Evolutionary conservation across 2,888 invertebrate genomes (phyloP).

Genomic region (Helleia helle): DNA sequence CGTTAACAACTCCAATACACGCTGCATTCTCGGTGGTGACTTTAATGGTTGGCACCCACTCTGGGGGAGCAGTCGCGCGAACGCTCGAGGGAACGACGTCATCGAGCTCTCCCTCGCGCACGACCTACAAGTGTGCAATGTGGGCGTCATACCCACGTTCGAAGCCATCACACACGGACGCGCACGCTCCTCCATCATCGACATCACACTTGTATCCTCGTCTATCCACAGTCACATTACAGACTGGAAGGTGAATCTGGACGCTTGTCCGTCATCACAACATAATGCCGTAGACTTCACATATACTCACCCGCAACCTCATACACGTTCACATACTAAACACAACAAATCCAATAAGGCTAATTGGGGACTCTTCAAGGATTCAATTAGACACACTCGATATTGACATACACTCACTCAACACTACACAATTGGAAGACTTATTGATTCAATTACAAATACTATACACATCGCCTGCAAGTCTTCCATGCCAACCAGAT

Average conservation of each 20-base stretch:
- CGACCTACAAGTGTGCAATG: slow-evolving; percentile 12
- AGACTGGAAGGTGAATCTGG: slow-evolving; percentile 13
- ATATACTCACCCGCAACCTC: neutral
- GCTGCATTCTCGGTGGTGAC: slow-evolving; percentile 14
- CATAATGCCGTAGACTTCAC: slow-evolving; percentile 17
- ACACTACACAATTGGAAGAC: no score
- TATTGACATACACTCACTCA: no score
- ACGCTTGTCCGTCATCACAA: slow-evolving; percentile 13
- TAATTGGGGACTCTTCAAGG: slow-evolving; percentile 9
- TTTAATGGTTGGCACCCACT: slow-evolving; percentile 19
- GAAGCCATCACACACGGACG: slow-evolving; percentile 17
- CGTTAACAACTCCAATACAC: neutral
- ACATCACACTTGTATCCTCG: slow-evolving; percentile 11
- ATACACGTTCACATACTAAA: neutral
- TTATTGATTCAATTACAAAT: no score
- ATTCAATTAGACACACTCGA: neutral
- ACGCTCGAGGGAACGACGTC: slow-evolving; percentile 9
- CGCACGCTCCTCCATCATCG: slow-evolving; percentile 11
- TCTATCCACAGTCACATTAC: neutral
- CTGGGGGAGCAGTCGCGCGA: slow-evolving; percentile 12
- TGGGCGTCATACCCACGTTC: slow-evolving; percentile 16
- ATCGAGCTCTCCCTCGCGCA: slow-evolving; percentile 6
- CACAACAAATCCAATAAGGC: slow-evolving; percentile 11
- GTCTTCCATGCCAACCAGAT: no score
- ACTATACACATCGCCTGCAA: no score